Evolutionary conservation across 2,113 vertebrate species (phyloP).

Genomic region (Rostratula benghalensis): DNA sequence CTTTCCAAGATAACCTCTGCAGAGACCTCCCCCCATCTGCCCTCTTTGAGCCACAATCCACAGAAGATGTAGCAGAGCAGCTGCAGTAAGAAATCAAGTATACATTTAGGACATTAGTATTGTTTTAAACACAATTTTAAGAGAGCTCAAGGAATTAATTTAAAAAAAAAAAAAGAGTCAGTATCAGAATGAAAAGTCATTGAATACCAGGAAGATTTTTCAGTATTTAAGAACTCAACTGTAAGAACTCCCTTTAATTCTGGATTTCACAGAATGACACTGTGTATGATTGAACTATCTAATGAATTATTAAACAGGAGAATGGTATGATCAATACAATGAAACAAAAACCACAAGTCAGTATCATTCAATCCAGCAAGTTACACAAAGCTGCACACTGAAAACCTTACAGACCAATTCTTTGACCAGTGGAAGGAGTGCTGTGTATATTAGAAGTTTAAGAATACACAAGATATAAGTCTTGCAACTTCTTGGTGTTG

Average conservation of each 20-base stretch:
- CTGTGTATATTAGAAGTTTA: neutral
- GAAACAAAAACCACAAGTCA: neutral
- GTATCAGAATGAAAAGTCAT: neutral
- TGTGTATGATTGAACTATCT: neutral
- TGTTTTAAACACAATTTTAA: neutral
- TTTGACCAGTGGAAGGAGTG: neutral
- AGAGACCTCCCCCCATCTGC: neutral
- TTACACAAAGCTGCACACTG: neutral
- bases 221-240: neutral
- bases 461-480: neutral
- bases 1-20: neutral
- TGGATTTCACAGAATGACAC: neutral
- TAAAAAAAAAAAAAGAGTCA: neutral
- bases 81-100: neutral
- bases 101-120: neutral
- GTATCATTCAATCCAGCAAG: accelerated
- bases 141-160: neutral
- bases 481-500: neutral
- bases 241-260: neutral
- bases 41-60: neutral
- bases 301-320: neutral
- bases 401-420: neutral
- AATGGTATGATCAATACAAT: neutral
- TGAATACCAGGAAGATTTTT: neutral
- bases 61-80: neutral